Evolutionary conservation across 2,113 vertebrate genomes (phyloP).

Genomic region (Vidua macroura): DNA sequence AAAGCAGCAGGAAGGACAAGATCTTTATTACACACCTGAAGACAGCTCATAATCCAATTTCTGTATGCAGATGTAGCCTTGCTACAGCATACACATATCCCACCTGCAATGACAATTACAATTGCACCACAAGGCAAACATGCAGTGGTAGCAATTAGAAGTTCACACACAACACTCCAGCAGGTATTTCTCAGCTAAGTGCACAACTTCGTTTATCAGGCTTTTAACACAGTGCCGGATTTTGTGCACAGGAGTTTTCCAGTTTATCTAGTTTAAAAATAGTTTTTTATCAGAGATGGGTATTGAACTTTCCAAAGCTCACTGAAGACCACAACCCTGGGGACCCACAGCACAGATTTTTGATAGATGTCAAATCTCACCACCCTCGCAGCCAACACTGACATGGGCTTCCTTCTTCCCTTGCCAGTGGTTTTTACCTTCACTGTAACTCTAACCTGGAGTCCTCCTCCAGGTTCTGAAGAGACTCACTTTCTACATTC

Average conservation of each 20-base stretch:
- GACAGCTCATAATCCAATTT: background rate
- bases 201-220: background rate
- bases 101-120: background rate
- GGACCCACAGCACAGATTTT: background rate
- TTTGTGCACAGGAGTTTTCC: background rate
- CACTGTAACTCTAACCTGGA: background rate
- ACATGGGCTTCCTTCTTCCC: fast-evolving
- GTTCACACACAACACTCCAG: background rate
- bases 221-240: background rate
- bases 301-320: background rate
- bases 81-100: background rate
- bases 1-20: background rate
- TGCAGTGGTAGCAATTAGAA: background rate
- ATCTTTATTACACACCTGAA: background rate
- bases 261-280: background rate
- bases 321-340: fast-evolving
- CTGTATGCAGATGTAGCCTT: background rate
- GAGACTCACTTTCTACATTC: background rate
- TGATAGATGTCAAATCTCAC: background rate
- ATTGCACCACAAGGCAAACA: background rate
- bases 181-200: background rate
- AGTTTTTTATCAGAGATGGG: background rate
- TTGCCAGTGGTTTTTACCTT: background rate
- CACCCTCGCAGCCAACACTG: background rate
- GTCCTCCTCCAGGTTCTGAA: background rate